Conservation (phyloP, 2,113 vertebrate genomes). For the Nerophis ophidion region DNA sequence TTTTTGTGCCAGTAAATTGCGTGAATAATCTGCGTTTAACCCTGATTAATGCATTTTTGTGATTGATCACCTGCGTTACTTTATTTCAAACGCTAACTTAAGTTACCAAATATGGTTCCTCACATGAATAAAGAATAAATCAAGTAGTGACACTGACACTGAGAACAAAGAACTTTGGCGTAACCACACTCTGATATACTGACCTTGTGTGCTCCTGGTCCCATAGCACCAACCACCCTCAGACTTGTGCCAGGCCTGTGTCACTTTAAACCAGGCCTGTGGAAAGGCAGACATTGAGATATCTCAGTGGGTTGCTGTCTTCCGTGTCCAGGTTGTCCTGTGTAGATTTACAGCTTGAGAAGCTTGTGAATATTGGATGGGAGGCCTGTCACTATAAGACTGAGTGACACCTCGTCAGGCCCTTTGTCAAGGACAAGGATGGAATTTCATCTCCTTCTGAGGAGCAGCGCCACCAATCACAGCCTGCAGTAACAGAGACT, state of each 20-base stretch:
- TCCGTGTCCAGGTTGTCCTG: constrained; percentile 49
- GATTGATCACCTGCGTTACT: too few species aligned
- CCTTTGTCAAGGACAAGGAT: constrained; percentile 68
- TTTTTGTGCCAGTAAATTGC: too few species aligned
- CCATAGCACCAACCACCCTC: constrained; percentile 34
- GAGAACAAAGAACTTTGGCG: background rate
- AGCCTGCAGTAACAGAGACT: constrained; percentile 57
- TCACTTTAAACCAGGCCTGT: constrained; percentile 50
- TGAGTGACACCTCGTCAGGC: constrained; percentile 68
- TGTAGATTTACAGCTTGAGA: constrained; percentile 67
- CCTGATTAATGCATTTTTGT: too few species aligned
- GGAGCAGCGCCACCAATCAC: constrained; percentile 64
- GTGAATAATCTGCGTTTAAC: too few species aligned
- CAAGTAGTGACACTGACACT: background rate
- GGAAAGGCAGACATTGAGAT: constrained; percentile 41
- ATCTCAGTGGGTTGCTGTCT: constrained; percentile 36
- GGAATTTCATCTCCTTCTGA: constrained; percentile 69
- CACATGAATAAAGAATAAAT: background rate
- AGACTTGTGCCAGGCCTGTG: constrained; percentile 42
- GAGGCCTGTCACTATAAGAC: constrained; percentile 66
- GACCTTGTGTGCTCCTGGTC: constrained; percentile 22
- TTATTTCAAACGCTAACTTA: background rate
- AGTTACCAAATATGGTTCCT: constrained; percentile 1
- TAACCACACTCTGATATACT: constrained; percentile 5
- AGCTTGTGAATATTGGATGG: constrained; percentile 77